Base-by-base conservation (phyloP, 2,888 invertebrate species). In the Acrobasis suavella region DNA sequence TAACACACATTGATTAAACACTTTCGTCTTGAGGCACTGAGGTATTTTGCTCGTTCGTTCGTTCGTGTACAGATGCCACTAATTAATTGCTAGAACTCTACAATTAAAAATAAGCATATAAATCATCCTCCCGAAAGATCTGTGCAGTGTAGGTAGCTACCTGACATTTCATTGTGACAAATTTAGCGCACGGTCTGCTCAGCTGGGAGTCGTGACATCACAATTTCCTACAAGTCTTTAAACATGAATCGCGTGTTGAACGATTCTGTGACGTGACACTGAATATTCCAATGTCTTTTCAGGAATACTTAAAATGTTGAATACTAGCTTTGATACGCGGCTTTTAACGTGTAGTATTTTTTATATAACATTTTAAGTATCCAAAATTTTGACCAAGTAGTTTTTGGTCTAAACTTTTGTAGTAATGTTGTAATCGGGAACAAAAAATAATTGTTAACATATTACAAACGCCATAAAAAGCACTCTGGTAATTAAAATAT, bases 151-250 rank as follows among this genome's bases (percentile, higher is more conserved):
- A n/a, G n/a, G n/a, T 14, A 37, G 12, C 37, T 52, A n/a, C 17
- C 9, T 39, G 55, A 55, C 16, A 55, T 55, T 52, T 55, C 39
- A 55, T 15, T 39, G 55, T 39, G 38, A 55, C 38, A 38, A 54
- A 54, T 37, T 55, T 39, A 55, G 55, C 50, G 15, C 38, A 15
- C 37, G n/a, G 54, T 8, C 38, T 1, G 16, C 55, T 15, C 16
- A 16, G 55, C 32, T 39, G 15, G 8, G 38, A 55, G 12, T 54
- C 55, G 2, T 55, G 55, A 55, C 55, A 10, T 55, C 38, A 38
- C 55, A 55, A 55, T 55, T 55, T 55, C 55, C 38, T 55, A 54
- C 54, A 10, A 55, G 55, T 15, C 54, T 52, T n/a, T 32, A 32
- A 32, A 32, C 15, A 17, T 37, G 54, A 37, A n/a, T 32, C 32